Conservation (phyloP, 2,888 invertebrate genomes). For the Campoplex nolae region DNA sequence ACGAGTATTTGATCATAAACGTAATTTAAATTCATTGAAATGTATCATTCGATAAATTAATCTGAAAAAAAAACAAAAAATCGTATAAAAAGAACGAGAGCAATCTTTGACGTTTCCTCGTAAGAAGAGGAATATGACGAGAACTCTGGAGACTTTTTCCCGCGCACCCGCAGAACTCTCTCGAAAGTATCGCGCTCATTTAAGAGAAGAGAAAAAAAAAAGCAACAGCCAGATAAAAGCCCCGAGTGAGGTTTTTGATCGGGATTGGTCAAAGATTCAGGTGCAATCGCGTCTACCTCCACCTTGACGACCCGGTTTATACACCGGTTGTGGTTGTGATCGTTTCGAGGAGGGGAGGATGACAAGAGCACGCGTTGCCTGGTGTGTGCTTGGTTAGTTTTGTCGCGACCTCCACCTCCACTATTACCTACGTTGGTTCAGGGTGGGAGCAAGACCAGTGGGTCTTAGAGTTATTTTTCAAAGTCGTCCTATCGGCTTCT, state of each 20-base stretch:
- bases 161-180: slow-evolving; percentile 11
- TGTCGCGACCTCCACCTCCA: slow-evolving; percentile 63
- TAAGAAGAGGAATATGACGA: background rate
- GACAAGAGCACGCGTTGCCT: slow-evolving; percentile 51
- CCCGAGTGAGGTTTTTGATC: slow-evolving; percentile 8
- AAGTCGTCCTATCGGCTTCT: slow-evolving; percentile 75
- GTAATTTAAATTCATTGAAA: background rate
- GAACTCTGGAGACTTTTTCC: background rate
- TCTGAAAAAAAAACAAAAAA: background rate
- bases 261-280: slow-evolving; percentile 77
- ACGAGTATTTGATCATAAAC: too few relatives aligned
- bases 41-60: background rate
- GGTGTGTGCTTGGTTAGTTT: slow-evolving; percentile 40
- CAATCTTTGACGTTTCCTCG: background rate
- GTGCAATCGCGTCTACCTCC: slow-evolving; percentile 74
- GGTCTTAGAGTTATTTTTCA: slow-evolving; percentile 76
- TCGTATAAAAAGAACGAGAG: background rate
- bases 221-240: background rate
- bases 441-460: slow-evolving; percentile 27
- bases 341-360: slow-evolving; percentile 62
- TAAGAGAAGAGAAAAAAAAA: slow-evolving; percentile 12
- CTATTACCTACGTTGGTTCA: slow-evolving; percentile 9
- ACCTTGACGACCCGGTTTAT: slow-evolving; percentile 64
- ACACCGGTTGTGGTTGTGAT: slow-evolving; percentile 36
- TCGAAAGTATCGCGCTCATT: slow-evolving; percentile 16